Conservation (phyloP, 2,113 vertebrate species). For the Aphelocoma coerulescens region DNA sequence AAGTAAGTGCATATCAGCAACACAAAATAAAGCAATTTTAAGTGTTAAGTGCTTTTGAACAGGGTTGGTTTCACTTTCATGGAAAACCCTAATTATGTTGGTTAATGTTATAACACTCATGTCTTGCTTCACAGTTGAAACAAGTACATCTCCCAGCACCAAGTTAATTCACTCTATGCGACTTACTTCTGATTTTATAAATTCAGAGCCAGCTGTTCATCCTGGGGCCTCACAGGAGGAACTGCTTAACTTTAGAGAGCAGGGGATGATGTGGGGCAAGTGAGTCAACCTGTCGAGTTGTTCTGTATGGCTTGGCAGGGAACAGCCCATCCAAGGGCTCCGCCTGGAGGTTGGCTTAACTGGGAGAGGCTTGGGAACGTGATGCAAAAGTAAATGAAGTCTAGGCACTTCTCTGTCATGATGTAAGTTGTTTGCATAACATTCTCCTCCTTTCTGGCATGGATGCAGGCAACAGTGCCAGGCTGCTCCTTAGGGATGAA, state of each 20-base stretch:
- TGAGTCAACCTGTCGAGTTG: neutral
- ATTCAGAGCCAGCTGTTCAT: neutral
- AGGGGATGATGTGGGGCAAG: neutral
- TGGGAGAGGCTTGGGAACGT: neutral
- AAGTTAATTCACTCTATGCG: neutral
- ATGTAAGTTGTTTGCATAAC: neutral
- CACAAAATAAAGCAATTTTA: neutral
- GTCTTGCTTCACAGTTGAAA: neutral
- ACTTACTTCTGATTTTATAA: neutral
- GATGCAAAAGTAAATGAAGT: neutral
- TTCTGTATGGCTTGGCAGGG: neutral
- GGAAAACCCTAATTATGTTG: neutral
- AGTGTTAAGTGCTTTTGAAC: neutral
- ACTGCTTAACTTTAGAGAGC: neutral
- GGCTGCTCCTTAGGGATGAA: neutral
- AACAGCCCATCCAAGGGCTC: neutral
- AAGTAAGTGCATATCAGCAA: neutral
- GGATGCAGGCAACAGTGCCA: rapidly evolving
- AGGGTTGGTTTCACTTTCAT: neutral
- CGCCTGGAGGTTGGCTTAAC: neutral
- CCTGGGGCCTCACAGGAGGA: neutral
- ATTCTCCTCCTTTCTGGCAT: neutral
- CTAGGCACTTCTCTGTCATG: neutral
- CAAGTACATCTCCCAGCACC: neutral
- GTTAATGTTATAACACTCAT: neutral